phyloP scores from a whole-genome alignment of 2,113 vertebrate species.

The Amphiprion percula region DNA sequence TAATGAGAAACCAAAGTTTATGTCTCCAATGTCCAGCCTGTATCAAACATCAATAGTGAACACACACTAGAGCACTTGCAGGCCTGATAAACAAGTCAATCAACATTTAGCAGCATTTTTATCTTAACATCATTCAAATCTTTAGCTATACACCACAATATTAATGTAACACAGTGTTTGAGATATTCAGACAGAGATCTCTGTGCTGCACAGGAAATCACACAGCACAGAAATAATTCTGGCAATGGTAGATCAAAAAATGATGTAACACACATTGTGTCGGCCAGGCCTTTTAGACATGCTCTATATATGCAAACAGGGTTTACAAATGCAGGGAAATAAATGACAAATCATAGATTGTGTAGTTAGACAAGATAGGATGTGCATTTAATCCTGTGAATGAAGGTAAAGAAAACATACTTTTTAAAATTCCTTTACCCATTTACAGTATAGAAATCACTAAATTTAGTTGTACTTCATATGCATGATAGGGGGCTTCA shows the following conservation, averaged over 20 bases:
- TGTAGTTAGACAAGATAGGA: not conserved
- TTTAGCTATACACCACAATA: not conserved
- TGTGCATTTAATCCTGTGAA: not conserved
- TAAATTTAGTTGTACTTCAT: too few species aligned
- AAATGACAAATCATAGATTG: not conserved
- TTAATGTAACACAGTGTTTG: not conserved
- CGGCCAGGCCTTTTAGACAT: conserved; percentile 1
- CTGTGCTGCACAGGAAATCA: not conserved
- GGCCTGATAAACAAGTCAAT: not conserved
- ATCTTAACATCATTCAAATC: not conserved
- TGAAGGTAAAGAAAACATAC: not conserved
- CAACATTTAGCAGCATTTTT: not conserved
- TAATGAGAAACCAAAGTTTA: not conserved
- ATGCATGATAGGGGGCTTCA: too few species aligned
- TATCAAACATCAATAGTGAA: not conserved
- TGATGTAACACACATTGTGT: conserved; percentile 16
- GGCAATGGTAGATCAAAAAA: conserved; percentile 9
- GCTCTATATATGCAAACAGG: not conserved
- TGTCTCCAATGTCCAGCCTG: not conserved
- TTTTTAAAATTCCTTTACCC: too few species aligned
- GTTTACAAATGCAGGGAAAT: conserved; percentile 13
- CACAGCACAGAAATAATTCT: conserved; percentile 11
- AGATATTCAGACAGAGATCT: not conserved
- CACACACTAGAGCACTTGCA: not conserved
- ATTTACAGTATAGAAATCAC: too few species aligned